Conservation (phyloP, 2,888 invertebrate species). For the Ecdyonurus torrentis region DNA sequence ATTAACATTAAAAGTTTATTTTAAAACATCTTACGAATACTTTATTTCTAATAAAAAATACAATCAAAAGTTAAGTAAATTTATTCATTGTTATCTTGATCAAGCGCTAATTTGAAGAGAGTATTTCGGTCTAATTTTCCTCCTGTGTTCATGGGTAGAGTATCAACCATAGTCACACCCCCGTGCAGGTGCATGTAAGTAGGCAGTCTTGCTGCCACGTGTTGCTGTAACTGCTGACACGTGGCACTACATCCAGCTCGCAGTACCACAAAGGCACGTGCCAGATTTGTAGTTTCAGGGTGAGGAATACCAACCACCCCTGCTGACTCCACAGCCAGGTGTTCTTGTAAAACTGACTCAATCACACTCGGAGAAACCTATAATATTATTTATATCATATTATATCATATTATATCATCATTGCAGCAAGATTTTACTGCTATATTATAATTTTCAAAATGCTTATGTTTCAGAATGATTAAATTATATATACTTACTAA, state of each 20-base stretch:
- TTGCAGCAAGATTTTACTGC: too few relatives aligned
- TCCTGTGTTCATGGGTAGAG: slow-evolving; percentile 7
- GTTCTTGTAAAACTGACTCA: background rate
- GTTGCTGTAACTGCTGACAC: background rate
- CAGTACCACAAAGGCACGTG: background rate
- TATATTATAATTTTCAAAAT: too few relatives aligned
- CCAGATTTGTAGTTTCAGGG: background rate
- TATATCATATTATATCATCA: too few relatives aligned
- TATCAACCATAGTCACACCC: slow-evolving; percentile 4
- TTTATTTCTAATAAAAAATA: too few relatives aligned
- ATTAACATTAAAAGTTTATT: too few relatives aligned
- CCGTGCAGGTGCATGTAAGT: slow-evolving; percentile 6
- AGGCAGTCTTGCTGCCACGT: background rate
- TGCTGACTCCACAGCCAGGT: background rate
- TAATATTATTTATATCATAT: too few relatives aligned
- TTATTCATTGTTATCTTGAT: too few relatives aligned
- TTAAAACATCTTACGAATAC: background rate
- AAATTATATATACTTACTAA: too few relatives aligned
- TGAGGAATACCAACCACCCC: background rate
- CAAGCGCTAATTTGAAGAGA: background rate
- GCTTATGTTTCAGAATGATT: too few relatives aligned
- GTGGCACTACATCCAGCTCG: background rate
- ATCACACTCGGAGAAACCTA: background rate
- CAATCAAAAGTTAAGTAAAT: too few relatives aligned
- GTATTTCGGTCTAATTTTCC: slow-evolving; percentile 8